These are phyloP conservation scores for Sylvilagus floridanus DNA, from an alignment of 2,797 vertebrate genomes.

Conservation along the genomic window DNA sequence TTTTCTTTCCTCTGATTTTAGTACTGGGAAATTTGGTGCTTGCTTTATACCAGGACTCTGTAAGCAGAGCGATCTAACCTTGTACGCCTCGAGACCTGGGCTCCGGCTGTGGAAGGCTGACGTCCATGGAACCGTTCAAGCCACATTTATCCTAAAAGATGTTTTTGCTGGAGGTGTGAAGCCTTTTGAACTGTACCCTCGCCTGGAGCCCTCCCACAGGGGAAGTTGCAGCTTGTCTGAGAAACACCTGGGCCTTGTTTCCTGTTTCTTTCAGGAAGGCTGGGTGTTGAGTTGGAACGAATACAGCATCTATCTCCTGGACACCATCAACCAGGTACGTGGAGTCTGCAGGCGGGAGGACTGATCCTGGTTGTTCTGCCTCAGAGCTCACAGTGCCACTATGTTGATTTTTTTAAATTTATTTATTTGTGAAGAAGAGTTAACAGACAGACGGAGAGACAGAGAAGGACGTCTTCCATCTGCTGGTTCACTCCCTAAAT, in stretches of 20 bases:
- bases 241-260: slow-evolving; percentile 94
- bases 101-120: slow-evolving; percentile 96
- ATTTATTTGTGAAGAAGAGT: too few species aligned
- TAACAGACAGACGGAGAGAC: too few species aligned
- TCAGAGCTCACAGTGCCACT: neutral
- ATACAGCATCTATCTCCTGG: slow-evolving; percentile 95
- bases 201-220: slow-evolving; percentile 85
- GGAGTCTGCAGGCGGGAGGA: neutral
- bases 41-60: slow-evolving; percentile 98
- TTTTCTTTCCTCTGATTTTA: slow-evolving; percentile 81
- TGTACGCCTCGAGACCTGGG: slow-evolving; percentile 95
- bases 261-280: slow-evolving; percentile 93
- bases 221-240: slow-evolving; percentile 90
- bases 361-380: neutral
- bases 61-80: slow-evolving; percentile 95
- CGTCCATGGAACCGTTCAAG: slow-evolving; percentile 93
- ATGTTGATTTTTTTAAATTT: too few species aligned
- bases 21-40: slow-evolving; percentile 95
- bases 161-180: slow-evolving; percentile 92
- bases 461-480: too few species aligned
- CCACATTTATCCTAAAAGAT: slow-evolving; percentile 93
- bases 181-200: slow-evolving; percentile 94
- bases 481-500: too few species aligned
- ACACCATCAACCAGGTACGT: slow-evolving; percentile 93
- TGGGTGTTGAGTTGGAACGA: slow-evolving; percentile 99